Conservation (phyloP, 1,140 invertebrate genomes). For the Vanessa tameamea region DNA sequence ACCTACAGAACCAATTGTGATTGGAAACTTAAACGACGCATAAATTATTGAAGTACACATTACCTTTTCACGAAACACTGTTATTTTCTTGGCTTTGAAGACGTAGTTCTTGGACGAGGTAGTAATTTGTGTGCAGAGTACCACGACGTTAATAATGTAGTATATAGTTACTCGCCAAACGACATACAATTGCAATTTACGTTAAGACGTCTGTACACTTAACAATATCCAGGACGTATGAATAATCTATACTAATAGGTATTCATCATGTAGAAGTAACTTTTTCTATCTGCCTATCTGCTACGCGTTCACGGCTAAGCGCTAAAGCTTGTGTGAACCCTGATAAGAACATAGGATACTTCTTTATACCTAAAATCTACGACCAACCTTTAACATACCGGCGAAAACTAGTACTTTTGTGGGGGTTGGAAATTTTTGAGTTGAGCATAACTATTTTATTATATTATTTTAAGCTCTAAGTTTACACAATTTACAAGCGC, state of each 20-base stretch:
- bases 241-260: neutral
- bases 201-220: conserved; percentile 26
- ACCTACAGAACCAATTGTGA: neutral
- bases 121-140: conserved; percentile 17
- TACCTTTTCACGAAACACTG: neutral
- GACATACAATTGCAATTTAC: conserved; percentile 22
- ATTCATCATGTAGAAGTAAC: neutral
- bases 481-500: no score
- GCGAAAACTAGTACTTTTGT: no score
- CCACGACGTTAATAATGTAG: conserved; percentile 28
- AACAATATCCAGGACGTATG: neutral
- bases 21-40: neutral
- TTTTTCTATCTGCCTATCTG: neutral
- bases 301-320: no score
- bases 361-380: no score
- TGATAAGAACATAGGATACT: no score
- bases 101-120: neutral
- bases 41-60: neutral
- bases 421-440: neutral
- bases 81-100: conserved; percentile 18
- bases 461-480: no score
- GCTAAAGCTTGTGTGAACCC: no score
- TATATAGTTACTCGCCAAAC: conserved; percentile 9
- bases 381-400: no score
- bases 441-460: no score